Percentiles rank a stretch among this genome's conserved stretches.
phyloP scores from a whole-genome alignment of 2,113 vertebrate genomes.

The Ciconia maguari region DNA sequence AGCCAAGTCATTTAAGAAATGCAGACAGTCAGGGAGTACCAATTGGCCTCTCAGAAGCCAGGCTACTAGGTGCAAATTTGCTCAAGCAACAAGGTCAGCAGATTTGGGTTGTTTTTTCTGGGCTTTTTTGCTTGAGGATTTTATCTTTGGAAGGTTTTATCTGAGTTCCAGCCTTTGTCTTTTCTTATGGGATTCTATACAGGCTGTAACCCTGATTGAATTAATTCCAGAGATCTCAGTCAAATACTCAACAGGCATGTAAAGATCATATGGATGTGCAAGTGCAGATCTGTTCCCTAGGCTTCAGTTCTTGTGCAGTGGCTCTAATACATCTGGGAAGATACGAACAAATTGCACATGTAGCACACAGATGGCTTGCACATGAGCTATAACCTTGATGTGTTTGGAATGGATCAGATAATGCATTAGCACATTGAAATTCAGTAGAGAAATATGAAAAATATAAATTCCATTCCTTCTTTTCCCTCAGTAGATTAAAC shows the following conservation, averaged over 20 bases:
- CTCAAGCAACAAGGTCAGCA: background rate
- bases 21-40: background rate
- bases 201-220: background rate
- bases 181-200: background rate
- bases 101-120: background rate
- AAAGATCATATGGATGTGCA: background rate
- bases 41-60: background rate
- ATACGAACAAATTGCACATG: background rate
- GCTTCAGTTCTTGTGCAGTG: background rate
- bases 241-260: background rate
- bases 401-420: background rate
- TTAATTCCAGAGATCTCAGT: background rate
- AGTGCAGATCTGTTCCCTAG: background rate
- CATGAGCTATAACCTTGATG: background rate
- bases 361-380: background rate
- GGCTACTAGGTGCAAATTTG: background rate
- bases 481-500: background rate
- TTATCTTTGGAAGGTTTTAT: background rate
- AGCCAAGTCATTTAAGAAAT: background rate
- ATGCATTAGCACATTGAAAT: background rate
- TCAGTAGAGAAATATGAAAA: slow-evolving; percentile 6
- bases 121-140: background rate
- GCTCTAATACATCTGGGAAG: background rate
- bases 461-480: background rate
- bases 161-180: background rate